Evolutionary conservation across 2,888 invertebrate species (phyloP), one percentile per base, ranked within the genome.

Genomic region (Amphipoea oculea): DNA sequence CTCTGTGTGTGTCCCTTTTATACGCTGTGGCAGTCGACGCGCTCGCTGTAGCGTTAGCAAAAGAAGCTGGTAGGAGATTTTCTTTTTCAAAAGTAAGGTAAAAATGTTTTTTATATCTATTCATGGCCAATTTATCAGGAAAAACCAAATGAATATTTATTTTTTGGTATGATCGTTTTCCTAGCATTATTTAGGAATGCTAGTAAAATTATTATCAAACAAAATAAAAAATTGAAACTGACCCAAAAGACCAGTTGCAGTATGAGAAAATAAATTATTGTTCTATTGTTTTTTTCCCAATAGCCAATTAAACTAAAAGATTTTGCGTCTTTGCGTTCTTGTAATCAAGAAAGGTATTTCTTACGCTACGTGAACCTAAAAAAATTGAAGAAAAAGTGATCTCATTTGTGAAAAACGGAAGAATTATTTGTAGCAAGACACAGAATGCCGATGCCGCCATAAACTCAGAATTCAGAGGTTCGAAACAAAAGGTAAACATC

Each of bases 31-130:
- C 74, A 40, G 65, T 54, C 71, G 81, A 66, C 83, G 89, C 83
- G 83, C 54, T 73, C 66, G 6, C 14, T 17, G 91, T 92, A 95
- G 85, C 89, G 95, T 89, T 86, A 76, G 93, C 93, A 92, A 57
- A 91, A 89, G 73, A 85, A 69, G 42, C 12, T 57, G 36, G 12
- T 48, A 51, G 29, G 1, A 67, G 11, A 23, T 76, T 45, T 73
- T 40, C 17, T 54, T 57, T 62, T n/a, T 2, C 12, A 20, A n/a
- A 20, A 23, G 1, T 63, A 1, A 5, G 6, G 5, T 40, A 3
- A 45, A 62, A 57, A 9, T 81, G 0, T 54, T 54, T 60, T 60
- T 48, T n/a, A 23, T 6, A 2, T 62, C 23, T 7, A 63, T 80
- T 65, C 11, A 17, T 79, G 14, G 11, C 14, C 14, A n/a, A 20